Evolutionary conservation across 1,140 invertebrate species (phyloP), one percentile per base, ranked within the genome.

Genomic region (Lasioglossum baleicum): DNA sequence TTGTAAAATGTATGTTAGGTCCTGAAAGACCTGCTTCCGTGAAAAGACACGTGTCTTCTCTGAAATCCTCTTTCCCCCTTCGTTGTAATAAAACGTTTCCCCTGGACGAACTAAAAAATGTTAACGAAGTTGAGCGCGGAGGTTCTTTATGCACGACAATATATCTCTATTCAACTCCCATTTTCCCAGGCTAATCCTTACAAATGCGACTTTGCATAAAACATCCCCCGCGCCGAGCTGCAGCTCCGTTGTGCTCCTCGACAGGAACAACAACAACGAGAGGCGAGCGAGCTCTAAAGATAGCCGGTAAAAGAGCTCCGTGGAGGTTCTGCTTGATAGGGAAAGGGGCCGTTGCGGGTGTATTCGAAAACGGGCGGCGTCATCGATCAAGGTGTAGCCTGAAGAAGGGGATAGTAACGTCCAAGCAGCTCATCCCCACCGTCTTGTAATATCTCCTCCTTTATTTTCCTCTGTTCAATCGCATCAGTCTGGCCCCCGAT

Each of bases 381-480:
- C 66, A 70, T 76, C 75, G 66, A 76, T 76, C 75, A 76, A 48
- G 53, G 22, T 10, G 53, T 35, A 48, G 13, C 8, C 20, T 20
- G 53, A 20, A 20, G 15, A 1, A 6, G 53, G 53, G 17, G 15
- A 17, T 7, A 0, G 20, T 7, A n/a, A 58, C 6, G 20, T 53
- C 51, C 51, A 2, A 35, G 51, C 26, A 53, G 17, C 71, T 73
- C 58, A 20, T 76, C 51, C 13, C 53, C 40, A 35, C 58, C 75
- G 42, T 13, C 66, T 60, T 7, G 75, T 8, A 51, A 76, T 76
- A 69, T 70, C 7, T 61, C 20, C 17, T 53, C n/a, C 74, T 61
- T 69, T 69, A 76, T 76, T 76, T 76, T 42, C 66, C 56, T 70
- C 26, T 56, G 35, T 70, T 76, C 66, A 48, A 70, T 76, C 66